Evolutionary conservation across 2,888 invertebrate genomes (phyloP).

Genomic region (Brachyptera risi): DNA sequence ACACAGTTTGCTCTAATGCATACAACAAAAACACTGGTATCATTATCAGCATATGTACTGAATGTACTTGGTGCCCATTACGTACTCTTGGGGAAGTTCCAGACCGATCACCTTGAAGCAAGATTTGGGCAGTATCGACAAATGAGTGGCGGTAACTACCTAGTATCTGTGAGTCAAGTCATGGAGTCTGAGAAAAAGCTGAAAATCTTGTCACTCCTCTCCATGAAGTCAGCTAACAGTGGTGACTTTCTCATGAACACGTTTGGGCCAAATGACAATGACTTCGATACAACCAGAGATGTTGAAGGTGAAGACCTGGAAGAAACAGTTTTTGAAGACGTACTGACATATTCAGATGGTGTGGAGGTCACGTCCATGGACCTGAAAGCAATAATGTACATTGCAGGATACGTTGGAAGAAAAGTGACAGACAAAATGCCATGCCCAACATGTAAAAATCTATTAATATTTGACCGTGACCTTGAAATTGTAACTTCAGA

Average conservation of each 20-base stretch:
- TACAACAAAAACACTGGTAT: neutral
- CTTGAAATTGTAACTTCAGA: too few relatives aligned
- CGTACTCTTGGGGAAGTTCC: slow-evolving; percentile 33
- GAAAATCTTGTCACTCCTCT: neutral
- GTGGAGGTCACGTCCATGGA: neutral
- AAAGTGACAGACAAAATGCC: neutral
- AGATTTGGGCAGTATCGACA: slow-evolving; percentile 32
- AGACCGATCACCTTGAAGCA: slow-evolving; percentile 32
- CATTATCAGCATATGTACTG: neutral
- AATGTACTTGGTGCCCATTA: slow-evolving; percentile 3
- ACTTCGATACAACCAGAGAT: neutral
- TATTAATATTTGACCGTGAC: neutral
- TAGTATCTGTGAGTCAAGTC: slow-evolving; percentile 23
- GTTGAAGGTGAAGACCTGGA: neutral
- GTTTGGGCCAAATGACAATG: neutral
- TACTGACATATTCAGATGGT: neutral
- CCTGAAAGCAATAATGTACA: neutral
- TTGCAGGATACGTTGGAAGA: neutral
- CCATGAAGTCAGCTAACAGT: neutral
- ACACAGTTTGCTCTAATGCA: neutral
- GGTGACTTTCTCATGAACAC: neutral
- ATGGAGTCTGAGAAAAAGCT: slow-evolving; percentile 31
- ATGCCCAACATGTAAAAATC: neutral
- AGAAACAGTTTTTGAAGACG: neutral
- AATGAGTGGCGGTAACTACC: slow-evolving; percentile 30